phyloP scores from a whole-genome alignment of 2,113 vertebrate genomes.

The Elanoides forficatus region DNA sequence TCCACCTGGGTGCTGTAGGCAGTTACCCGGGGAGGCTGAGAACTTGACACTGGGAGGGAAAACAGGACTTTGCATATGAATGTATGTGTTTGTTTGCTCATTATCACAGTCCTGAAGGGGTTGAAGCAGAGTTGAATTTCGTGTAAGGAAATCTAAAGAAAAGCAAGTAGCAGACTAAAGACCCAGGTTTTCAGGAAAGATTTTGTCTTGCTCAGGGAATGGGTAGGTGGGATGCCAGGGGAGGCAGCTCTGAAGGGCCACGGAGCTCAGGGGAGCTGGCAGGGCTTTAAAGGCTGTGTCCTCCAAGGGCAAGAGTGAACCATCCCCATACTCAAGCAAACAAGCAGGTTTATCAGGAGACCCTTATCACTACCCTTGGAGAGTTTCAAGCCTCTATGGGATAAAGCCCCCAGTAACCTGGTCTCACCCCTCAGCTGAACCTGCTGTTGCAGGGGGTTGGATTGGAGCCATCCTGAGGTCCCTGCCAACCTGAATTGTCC shows the following conservation, averaged over 20 bases:
- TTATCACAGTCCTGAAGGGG: not conserved
- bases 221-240: accelerated
- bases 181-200: not conserved
- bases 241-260: not conserved
- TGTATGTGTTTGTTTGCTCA: not conserved
- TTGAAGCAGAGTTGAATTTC: not conserved
- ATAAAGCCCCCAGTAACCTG: not conserved
- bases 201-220: not conserved
- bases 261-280: accelerated
- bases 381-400: not conserved
- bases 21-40: not conserved
- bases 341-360: not conserved
- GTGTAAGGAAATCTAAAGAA: not conserved
- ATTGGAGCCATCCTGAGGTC: not conserved
- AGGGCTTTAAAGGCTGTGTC: not conserved
- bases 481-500: not conserved
- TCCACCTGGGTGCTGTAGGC: not conserved
- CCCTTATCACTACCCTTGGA: not conserved
- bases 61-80: not conserved
- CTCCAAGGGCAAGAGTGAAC: not conserved
- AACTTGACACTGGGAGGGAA: not conserved
- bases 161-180: not conserved
- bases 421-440: not conserved
- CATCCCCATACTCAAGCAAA: not conserved
- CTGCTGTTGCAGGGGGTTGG: not conserved